phyloP scores from a whole-genome alignment of 2,888 invertebrate species.

The Rhagonycha lutea region DNA sequence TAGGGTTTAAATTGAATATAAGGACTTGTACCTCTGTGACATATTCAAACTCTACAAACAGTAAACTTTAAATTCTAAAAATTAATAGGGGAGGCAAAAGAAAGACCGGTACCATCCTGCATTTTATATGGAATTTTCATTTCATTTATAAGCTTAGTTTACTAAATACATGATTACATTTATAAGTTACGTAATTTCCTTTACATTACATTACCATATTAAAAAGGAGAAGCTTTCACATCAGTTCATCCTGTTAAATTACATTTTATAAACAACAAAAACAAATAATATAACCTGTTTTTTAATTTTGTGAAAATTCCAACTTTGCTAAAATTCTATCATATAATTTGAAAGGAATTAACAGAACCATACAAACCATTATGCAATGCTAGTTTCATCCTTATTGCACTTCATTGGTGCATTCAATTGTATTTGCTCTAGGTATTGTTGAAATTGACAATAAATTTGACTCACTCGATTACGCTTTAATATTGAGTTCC shows the following conservation, averaged over 20 bases:
- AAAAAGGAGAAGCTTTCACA: neutral
- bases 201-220: too few species aligned
- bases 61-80: too few species aligned
- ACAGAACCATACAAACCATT: neutral
- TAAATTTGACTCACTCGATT: constrained; percentile 20
- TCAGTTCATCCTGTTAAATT: neutral
- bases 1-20: too few species aligned
- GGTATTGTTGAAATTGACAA: constrained; percentile 24
- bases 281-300: neutral
- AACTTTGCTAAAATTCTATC: neutral
- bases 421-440: constrained; percentile 4
- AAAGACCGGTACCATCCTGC: too few species aligned
- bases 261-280: neutral
- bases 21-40: too few species aligned
- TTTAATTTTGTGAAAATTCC: neutral
- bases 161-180: too few species aligned
- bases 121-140: too few species aligned
- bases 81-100: too few species aligned
- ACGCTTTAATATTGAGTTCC: constrained; percentile 10
- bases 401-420: constrained; percentile 18
- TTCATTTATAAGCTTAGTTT: too few species aligned
- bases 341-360: neutral
- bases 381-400: constrained; percentile 11
- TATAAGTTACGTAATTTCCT: too few species aligned
- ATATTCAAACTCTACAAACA: too few species aligned